Evolutionary conservation across 2,888 invertebrate species (phyloP).

Genomic region (Azorinus chamasolen): DNA sequence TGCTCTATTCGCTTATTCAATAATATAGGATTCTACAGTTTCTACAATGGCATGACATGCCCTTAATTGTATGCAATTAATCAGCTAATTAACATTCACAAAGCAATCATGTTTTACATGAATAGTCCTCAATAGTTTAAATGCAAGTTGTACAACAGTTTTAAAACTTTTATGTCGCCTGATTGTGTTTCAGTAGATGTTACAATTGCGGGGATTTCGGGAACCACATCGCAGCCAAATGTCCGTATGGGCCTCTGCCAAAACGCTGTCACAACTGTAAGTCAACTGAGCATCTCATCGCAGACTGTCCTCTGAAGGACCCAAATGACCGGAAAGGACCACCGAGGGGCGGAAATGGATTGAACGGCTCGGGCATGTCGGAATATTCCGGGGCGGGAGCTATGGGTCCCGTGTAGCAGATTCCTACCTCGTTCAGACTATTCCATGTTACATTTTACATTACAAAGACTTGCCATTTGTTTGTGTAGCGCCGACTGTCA

Average conservation of each 20-base stretch:
- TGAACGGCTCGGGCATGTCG: constrained; percentile 33
- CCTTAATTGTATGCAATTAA: too few relatives aligned
- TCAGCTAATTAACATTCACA: too few relatives aligned
- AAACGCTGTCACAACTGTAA: constrained; percentile 97
- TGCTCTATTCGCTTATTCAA: too few relatives aligned
- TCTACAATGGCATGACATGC: too few relatives aligned
- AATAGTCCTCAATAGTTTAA: too few relatives aligned
- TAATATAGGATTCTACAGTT: too few relatives aligned
- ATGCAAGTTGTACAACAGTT: too few relatives aligned
- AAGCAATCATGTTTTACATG: too few relatives aligned
- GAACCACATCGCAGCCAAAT: constrained; percentile 96
- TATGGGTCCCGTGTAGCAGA: constrained; percentile 26
- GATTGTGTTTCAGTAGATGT: constrained; percentile 89
- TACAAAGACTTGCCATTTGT: too few relatives aligned
- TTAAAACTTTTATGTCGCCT: too few relatives aligned
- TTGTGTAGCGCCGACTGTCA: too few relatives aligned
- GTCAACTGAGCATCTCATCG: constrained; percentile 94
- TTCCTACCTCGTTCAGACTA: neutral
- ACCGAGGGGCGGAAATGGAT: constrained; percentile 30
- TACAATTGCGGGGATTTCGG: constrained; percentile 97
- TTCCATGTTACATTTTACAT: too few relatives aligned
- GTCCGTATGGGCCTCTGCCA: constrained; percentile 94
- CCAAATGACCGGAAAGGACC: constrained; percentile 58
- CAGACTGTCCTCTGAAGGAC: constrained; percentile 91
- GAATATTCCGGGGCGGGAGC: constrained; percentile 42